Conservation (phyloP, 2,888 invertebrate species). For the Rhagonycha fulva region DNA sequence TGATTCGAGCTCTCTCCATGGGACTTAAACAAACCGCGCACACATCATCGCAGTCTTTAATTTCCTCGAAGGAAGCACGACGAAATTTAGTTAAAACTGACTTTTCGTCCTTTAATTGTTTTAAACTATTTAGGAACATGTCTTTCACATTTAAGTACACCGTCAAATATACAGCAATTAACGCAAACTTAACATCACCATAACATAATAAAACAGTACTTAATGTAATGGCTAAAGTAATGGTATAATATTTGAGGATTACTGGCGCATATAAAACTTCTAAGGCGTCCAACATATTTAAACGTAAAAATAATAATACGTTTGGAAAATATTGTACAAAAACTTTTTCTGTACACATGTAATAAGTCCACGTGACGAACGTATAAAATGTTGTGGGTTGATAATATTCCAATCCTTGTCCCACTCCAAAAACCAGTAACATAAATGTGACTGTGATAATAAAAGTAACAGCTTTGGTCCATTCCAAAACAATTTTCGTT, state of each 20-base stretch:
- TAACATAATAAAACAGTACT: conserved; percentile 60
- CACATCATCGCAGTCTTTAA: conserved; percentile 73
- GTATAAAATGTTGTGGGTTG: conserved; percentile 71
- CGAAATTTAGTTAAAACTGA: conserved; percentile 66
- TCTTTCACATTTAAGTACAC: conserved; percentile 70
- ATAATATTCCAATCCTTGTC: conserved; percentile 76
- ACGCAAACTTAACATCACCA: conserved; percentile 63
- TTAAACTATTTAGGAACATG: conserved; percentile 61
- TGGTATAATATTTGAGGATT: conserved; percentile 64
- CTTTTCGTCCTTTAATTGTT: conserved; percentile 63
- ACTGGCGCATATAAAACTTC: conserved; percentile 72
- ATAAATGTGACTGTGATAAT: conserved; percentile 78
- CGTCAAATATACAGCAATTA: conserved; percentile 66
- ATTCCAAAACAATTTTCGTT: conserved; percentile 79
- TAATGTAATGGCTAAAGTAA: conserved; percentile 61
- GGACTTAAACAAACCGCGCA: conserved; percentile 76
- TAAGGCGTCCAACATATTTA: conserved; percentile 71
- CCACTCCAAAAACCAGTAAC: conserved; percentile 73
- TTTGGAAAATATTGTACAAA: conserved; percentile 70
- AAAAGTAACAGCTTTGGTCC: conserved; percentile 82
- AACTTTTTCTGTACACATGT: conserved; percentile 72
- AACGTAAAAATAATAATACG: conserved; percentile 61
- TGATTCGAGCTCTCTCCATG: conserved; percentile 74
- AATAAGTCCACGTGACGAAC: conserved; percentile 69
- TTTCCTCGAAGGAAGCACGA: conserved; percentile 67